Conservation (phyloP, 1,140 invertebrate species). For the Cydia fagiglandana region DNA sequence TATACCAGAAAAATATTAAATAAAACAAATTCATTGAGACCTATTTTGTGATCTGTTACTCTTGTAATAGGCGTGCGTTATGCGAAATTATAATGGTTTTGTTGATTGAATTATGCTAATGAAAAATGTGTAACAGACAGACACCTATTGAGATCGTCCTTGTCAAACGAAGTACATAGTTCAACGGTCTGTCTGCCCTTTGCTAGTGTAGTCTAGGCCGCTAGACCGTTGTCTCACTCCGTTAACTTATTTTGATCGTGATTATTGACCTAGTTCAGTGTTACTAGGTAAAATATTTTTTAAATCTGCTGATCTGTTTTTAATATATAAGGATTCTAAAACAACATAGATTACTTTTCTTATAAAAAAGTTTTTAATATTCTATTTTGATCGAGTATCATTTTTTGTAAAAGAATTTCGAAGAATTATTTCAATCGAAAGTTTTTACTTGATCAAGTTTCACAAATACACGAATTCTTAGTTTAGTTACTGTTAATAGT, state of each 20-base stretch:
- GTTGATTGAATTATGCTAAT: slow-evolving; percentile 18
- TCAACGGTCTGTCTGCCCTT: slow-evolving; percentile 48
- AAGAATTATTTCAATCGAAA: too few species aligned
- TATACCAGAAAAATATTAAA: background rate
- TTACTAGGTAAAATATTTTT: background rate
- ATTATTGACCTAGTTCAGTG: background rate
- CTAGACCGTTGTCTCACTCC: slow-evolving; percentile 2
- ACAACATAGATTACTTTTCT: too few species aligned
- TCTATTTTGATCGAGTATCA: too few species aligned
- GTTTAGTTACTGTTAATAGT: too few species aligned
- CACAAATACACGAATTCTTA: too few species aligned
- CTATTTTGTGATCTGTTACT: background rate
- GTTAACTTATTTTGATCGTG: background rate
- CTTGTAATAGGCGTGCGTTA: background rate
- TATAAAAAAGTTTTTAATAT: too few species aligned
- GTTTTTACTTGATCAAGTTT: too few species aligned
- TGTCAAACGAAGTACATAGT: slow-evolving; percentile 35
- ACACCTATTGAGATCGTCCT: slow-evolving; percentile 37
- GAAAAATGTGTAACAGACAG: slow-evolving; percentile 34
- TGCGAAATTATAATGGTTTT: background rate
- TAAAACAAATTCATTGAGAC: background rate
- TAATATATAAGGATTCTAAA: too few species aligned
- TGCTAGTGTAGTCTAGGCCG: background rate
- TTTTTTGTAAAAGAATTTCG: too few species aligned
- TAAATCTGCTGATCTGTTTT: background rate